These are phyloP conservation scores for Neoarius graeffei DNA, from an alignment of 2,113 vertebrate genomes.

Conservation along the genomic window DNA sequence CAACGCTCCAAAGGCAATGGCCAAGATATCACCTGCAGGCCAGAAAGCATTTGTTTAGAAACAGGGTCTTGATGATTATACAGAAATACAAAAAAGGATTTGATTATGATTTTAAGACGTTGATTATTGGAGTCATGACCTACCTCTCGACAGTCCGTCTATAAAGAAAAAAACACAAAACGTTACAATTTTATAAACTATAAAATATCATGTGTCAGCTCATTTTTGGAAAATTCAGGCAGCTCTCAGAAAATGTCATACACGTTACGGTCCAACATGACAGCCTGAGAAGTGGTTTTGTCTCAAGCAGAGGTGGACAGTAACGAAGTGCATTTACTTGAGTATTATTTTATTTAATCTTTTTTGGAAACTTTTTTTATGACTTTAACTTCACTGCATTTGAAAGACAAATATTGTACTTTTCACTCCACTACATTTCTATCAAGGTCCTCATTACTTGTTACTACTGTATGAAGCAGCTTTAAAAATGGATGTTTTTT, in stretches of 20 bases:
- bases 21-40: constrained; percentile 53
- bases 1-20: constrained; percentile 55
- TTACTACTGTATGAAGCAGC: too few relatives aligned
- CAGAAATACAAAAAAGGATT: not conserved
- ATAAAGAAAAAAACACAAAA: not conserved
- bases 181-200: not conserved
- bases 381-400: too few relatives aligned
- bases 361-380: too few relatives aligned
- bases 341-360: too few relatives aligned
- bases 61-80: not conserved
- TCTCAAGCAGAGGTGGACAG: too few relatives aligned
- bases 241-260: not conserved
- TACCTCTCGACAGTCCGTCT: constrained; percentile 47
- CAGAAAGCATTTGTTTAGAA: not conserved
- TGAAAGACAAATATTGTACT: too few relatives aligned
- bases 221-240: not conserved
- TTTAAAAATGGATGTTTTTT: too few relatives aligned
- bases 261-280: not conserved
- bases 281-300: not conserved
- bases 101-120: not conserved
- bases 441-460: too few relatives aligned
- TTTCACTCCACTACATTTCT: too few relatives aligned
- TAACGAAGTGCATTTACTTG: too few relatives aligned
- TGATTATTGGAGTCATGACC: not conserved
- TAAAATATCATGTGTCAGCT: not conserved